phyloP scores from a whole-genome alignment of 2,797 vertebrate species.

The Simalia tracyae region DNA sequence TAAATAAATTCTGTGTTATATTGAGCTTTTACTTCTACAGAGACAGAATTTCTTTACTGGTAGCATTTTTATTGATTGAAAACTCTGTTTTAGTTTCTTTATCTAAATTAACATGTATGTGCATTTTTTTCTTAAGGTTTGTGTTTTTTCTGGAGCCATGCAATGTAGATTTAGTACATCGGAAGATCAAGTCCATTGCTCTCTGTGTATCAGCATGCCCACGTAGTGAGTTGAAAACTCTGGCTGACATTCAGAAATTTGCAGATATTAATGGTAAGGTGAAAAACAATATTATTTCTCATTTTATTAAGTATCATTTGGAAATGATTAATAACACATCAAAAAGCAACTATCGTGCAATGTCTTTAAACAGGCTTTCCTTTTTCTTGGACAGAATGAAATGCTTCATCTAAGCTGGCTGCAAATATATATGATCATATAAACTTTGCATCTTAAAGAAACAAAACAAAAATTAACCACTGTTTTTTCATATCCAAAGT shows the following conservation, averaged over 20 bases:
- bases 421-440: neutral
- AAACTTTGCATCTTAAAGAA: neutral
- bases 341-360: neutral
- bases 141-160: conserved; percentile 98
- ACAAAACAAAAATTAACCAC: neutral
- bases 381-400: neutral
- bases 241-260: conserved; percentile 89
- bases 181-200: conserved; percentile 90
- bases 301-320: neutral
- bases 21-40: neutral
- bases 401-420: neutral
- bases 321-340: neutral
- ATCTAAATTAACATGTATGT: conserved; percentile 9
- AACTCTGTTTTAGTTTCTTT: neutral
- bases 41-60: neutral
- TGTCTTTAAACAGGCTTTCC: neutral
- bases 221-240: conserved; percentile 82
- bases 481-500: neutral
- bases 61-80: neutral
- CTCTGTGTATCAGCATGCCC: conserved; percentile 93
- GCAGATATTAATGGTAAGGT: conserved; percentile 89
- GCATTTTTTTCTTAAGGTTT: conserved; percentile 77
- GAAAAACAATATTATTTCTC: neutral
- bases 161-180: conserved; percentile 91
- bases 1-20: neutral